These are phyloP conservation scores for Mythimna vitellina DNA, from an alignment of 2,888 invertebrate species.

Conservation along the genomic window DNA sequence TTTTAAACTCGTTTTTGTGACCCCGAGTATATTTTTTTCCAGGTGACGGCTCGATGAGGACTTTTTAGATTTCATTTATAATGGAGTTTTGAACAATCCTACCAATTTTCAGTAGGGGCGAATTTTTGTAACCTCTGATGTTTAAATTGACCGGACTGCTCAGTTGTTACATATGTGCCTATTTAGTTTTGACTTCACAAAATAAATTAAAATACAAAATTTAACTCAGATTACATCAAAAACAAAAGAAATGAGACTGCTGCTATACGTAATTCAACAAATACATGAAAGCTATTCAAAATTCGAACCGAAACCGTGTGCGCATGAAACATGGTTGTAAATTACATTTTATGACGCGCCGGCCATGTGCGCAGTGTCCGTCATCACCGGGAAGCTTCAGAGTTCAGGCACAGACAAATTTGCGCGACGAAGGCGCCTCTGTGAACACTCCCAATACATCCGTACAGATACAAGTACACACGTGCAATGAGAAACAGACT, in stretches of 20 bases:
- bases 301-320: conserved; percentile 60
- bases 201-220: too few relatives aligned
- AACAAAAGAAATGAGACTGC: conserved; percentile 23
- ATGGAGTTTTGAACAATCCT: too few relatives aligned
- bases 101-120: too few relatives aligned
- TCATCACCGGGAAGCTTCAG: conserved; percentile 70
- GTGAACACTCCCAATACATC: conserved; percentile 23
- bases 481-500: conserved; percentile 62
- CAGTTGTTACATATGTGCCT: too few relatives aligned
- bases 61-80: too few relatives aligned
- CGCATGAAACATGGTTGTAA: conserved; percentile 75
- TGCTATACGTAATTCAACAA: conserved; percentile 48
- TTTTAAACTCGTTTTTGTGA: too few relatives aligned
- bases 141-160: too few relatives aligned
- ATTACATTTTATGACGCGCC: conserved; percentile 85
- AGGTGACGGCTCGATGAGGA: too few relatives aligned
- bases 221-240: neutral
- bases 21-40: too few relatives aligned
- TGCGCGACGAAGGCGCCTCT: conserved; percentile 57
- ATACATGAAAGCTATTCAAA: conserved; percentile 66
- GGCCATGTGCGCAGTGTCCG: conserved; percentile 84
- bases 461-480: conserved; percentile 18
- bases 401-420: conserved; percentile 58
- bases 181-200: too few relatives aligned
- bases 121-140: too few relatives aligned